A percentile compares a stretch with the other conserved stretches of the same genome.
phyloP scores from a whole-genome alignment of 2,888 invertebrate genomes.

The Desoria tigrina region DNA sequence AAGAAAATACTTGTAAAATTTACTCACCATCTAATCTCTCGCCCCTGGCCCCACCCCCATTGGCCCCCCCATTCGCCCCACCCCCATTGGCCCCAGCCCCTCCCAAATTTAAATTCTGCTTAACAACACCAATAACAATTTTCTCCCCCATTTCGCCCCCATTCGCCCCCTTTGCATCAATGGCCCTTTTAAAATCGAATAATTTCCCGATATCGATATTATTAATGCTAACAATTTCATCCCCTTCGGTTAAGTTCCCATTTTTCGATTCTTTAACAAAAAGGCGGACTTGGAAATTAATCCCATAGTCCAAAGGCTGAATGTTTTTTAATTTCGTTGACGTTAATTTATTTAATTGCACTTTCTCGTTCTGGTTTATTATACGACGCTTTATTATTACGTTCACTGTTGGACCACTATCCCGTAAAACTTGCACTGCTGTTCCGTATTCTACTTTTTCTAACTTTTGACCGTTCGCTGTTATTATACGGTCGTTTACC shows the following conservation, averaged over 20 bases:
- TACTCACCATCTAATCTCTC: no score
- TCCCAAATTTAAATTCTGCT: background rate
- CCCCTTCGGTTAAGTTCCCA: background rate
- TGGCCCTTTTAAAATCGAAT: conserved; percentile 6
- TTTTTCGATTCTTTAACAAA: conserved; percentile 11
- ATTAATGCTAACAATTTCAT: conserved; percentile 9
- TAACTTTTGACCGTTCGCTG: conserved; percentile 91
- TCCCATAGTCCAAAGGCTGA: background rate
- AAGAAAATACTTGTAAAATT: no score
- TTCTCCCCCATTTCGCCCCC: background rate
- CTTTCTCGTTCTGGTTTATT: background rate
- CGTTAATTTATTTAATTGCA: conserved; percentile 3
- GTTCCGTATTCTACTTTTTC: conserved; percentile 97
- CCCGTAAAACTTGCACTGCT: conserved; percentile 86
- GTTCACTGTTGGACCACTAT: conserved; percentile 84
- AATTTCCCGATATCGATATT: no score
- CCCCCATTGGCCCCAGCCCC: background rate
- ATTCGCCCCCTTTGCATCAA: conserved; percentile 3
- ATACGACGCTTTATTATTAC: conserved; percentile 21
- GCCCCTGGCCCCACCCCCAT: no score
- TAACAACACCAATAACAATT: background rate
- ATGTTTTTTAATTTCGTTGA: conserved; percentile 8
- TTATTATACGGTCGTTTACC: conserved; percentile 95
- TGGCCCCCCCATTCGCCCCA: no score
- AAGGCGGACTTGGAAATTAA: background rate